Base-by-base conservation (phyloP, 2,888 invertebrate species). In the Orgyia antiqua region DNA sequence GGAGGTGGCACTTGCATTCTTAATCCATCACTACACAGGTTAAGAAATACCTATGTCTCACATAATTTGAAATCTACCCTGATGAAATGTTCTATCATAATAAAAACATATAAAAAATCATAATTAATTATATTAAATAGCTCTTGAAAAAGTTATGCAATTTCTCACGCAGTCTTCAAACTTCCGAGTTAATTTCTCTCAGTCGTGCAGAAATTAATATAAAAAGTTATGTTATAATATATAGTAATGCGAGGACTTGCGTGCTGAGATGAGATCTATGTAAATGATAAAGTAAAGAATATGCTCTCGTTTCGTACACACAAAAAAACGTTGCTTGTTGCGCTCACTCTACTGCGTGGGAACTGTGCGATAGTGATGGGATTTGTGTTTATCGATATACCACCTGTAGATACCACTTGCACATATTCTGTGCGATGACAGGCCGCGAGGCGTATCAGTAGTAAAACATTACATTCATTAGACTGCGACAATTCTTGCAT, bases 251-350 rank as follows among this genome's bases (percentile, higher is more conserved):
- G 23, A 37, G 23, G 29, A 31, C 27, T 54, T 41, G 49, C 51
- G 64, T 63, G 62, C 28, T 31, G 27, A 44, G 50, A 59, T 58
- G 44, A n/a, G n/a, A n/a, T n/a, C n/a, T 58, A 58, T 54, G 49
- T 38, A 47, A 49, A 51, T 51, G 45, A 51, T 51, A 44, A 39
- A 9, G 28, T 35, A 29, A 42, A 56, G 48, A 46, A 51, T 44
- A 43, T 52, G 59, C 35, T 45, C 59, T 45, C 42, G 43, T 49
- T 65, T 53, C 50, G 41, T 36, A 31, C 35, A 36, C 31, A 44
- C 44, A 60, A 63, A 64, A 59, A 64, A 48, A 34, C 41, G 39
- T 45, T 51, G 45, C 51, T 38, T 39, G 45, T 42, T 51, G 40
- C 38, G 46, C 37, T 15, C 24, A 21, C 28, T 21, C 21, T 10